These are phyloP conservation scores for Schizopygopsis malacanthus DNA, from an alignment of 2,797 vertebrate species.

Conservation along the genomic window DNA sequence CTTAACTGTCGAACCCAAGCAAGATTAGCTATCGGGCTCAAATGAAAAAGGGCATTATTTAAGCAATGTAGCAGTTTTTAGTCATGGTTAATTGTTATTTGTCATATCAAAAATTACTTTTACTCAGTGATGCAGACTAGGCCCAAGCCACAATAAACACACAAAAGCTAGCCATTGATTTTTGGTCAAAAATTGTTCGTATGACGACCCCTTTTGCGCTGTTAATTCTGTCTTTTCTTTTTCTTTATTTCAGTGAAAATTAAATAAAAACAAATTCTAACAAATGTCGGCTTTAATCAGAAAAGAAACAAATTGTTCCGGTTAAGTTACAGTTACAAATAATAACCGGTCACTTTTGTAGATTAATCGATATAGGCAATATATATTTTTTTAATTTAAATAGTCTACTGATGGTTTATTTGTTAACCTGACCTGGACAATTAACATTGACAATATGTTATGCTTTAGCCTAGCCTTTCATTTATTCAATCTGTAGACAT, in stretches of 20 bases:
- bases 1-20: conserved; percentile 23
- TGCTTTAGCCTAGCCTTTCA: conserved; percentile 9
- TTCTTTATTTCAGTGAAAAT: neutral
- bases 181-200: neutral
- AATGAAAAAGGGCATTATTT: neutral
- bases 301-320: neutral
- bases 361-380: neutral
- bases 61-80: neutral
- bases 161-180: neutral
- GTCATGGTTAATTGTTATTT: neutral
- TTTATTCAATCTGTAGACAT: neutral
- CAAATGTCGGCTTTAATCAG: neutral
- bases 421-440: neutral
- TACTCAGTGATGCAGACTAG: conserved; percentile 10
- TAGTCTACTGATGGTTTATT: neutral
- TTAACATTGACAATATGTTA: neutral
- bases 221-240: neutral
- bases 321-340: neutral
- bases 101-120: neutral
- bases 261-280: neutral
- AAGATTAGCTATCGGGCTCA: neutral
- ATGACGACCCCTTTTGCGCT: neutral
- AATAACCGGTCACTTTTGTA: neutral
- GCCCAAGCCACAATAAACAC: conserved; percentile 4
- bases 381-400: neutral